Conservation (phyloP, 1,140 invertebrate species). For the Vanessa atalanta region DNA sequence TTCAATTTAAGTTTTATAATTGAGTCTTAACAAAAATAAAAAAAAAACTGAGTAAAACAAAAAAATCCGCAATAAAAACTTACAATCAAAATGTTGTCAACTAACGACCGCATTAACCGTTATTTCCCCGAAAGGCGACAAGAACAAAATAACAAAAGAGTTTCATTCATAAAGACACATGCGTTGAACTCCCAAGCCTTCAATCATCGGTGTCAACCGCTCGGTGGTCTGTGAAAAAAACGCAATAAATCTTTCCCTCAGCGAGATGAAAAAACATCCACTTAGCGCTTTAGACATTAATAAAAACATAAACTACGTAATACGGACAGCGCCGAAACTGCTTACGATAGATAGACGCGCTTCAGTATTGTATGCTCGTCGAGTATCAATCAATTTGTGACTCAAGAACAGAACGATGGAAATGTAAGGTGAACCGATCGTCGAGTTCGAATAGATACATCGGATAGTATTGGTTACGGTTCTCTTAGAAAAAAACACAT, state of each 20-base stretch:
- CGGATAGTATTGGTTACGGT: constrained; percentile 49
- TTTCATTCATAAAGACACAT: constrained; percentile 49
- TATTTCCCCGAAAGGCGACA: constrained; percentile 32
- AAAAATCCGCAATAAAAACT: constrained; percentile 24
- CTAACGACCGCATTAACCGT: constrained; percentile 28
- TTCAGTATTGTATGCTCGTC: constrained; percentile 40
- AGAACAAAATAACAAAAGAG: constrained; percentile 37
- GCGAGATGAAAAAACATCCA: constrained; percentile 51
- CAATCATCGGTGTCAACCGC: constrained; percentile 55
- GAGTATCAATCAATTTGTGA: constrained; percentile 15
- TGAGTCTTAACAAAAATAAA: constrained; percentile 3
- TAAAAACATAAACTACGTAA: constrained; percentile 46
- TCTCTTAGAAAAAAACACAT: constrained; percentile 58
- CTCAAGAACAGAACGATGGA: constrained; percentile 24
- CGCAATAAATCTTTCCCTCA: constrained; percentile 56
- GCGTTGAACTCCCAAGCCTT: constrained; percentile 39
- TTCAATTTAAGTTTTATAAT: neutral
- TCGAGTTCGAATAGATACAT: constrained; percentile 25
- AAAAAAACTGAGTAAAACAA: neutral
- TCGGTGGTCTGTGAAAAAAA: constrained; percentile 61
- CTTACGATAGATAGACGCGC: constrained; percentile 17
- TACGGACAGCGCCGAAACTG: neutral
- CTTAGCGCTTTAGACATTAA: constrained; percentile 58
- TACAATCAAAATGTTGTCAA: constrained; percentile 18
- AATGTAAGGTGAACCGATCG: constrained; percentile 45